Base-by-base conservation (phyloP, 2,888 invertebrate species). In the Cheilosia vernalis region DNA sequence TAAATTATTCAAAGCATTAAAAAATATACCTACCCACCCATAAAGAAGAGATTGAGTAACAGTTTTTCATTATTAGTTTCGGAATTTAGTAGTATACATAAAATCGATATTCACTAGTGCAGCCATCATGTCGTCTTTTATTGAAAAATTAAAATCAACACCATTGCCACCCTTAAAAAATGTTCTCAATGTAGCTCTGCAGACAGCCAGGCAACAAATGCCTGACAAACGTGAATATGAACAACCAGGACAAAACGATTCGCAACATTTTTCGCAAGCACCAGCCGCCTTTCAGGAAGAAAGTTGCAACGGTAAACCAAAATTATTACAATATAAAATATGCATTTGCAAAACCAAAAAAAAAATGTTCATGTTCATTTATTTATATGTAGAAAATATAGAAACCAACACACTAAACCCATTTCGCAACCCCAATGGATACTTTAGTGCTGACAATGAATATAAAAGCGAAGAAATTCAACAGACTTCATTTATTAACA, bases 151-250 rank as follows among this genome's bases (percentile, higher is more conserved):
- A 77, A 91, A 91, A 88, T 90, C 97, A 88, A 95, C 96, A 30
- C 95, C 96, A 55, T 88, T 97, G 89, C 96, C 96, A 60, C 95
- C 96, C 44, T 89, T 96, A 86, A 94, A 94, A 90, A 96, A 96
- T 90, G 95, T 96, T 51, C 90, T 96, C 89, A 96, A 96, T 90
- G 97, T 97, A 87, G 96, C 96, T 27, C 95, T 96, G 94, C 97
- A 97, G 92, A 96, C 96, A 21, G 94, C 96, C 60, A 94, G 96
- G 88, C 96, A 97, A 90, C 94, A 95, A 89, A 94, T 96, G 90
- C 97, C 97, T 64, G 95, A 95, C 51, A 93, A 93, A 42, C 91
- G 93, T 89, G 92, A 92, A 87, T 92, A 92, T 88, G 91, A 91
- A 69, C 91, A 92, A 67, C 92, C 92, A 82, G 89, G 89, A 27